A percentile compares a stretch with the other conserved stretches of the same genome.
phyloP scores from a whole-genome alignment of 2,888 invertebrate genomes.

The Tubulanus polymorphus region DNA sequence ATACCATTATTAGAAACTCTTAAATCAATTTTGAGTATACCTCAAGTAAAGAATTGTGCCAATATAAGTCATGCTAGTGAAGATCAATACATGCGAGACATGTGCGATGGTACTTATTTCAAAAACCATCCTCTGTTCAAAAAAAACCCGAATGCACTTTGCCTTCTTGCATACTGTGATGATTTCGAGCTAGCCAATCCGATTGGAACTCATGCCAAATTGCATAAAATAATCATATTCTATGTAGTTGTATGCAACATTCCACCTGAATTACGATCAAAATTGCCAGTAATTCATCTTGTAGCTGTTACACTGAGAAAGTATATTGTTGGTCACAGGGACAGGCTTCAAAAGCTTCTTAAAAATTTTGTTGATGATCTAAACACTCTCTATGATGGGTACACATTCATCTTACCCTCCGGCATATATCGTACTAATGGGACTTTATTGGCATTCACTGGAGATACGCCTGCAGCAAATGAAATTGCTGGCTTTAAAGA shows the following conservation, averaged over 20 bases:
- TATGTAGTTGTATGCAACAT: background rate
- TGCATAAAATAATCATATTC: background rate
- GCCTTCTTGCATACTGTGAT: background rate
- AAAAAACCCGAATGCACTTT: background rate
- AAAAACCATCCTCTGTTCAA: background rate
- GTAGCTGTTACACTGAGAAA: background rate
- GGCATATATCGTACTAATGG: background rate
- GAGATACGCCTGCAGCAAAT: background rate
- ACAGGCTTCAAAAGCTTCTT: background rate
- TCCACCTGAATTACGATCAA: background rate
- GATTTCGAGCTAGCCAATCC: background rate
- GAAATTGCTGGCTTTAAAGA: background rate
- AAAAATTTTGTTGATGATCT: background rate
- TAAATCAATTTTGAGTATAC: background rate
- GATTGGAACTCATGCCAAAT: background rate
- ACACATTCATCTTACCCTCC: background rate
- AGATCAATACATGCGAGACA: background rate
- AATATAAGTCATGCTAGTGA: background rate
- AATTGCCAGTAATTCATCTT: background rate
- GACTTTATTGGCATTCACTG: background rate
- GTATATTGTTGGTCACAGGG: background rate
- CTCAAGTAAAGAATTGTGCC: conserved; percentile 2
- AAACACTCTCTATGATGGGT: background rate
- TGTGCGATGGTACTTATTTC: background rate
- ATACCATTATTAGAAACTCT: conserved; percentile 6